Percentiles rank a stretch among this genome's conserved stretches.
These are phyloP conservation scores for Melipona beecheii DNA, from an alignment of 2,888 invertebrate genomes.

Conservation along the genomic window DNA sequence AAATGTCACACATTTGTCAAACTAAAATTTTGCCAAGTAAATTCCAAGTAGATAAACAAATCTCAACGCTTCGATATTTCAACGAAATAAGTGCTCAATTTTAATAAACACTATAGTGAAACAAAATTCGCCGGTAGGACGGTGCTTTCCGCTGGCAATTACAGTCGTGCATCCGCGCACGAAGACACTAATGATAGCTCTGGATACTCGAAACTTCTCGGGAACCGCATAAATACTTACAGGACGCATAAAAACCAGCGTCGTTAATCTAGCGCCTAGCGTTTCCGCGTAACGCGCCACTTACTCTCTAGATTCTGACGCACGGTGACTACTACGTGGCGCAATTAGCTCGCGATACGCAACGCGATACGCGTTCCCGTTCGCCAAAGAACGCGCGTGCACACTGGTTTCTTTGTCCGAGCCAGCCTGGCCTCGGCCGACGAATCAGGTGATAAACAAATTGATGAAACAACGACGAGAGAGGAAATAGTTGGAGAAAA, in stretches of 20 bases:
- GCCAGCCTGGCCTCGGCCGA: not conserved
- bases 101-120: too few species aligned
- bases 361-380: conserved; percentile 25
- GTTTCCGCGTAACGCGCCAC: conserved; percentile 39
- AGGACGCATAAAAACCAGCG: conserved; percentile 4
- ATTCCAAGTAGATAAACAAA: too few species aligned
- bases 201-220: not conserved
- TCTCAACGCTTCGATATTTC: too few species aligned
- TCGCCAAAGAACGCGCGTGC: not conserved
- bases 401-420: conserved; percentile 21
- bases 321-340: conserved; percentile 13
- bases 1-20: too few species aligned
- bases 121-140: too few species aligned
- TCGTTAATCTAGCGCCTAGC: conserved; percentile 20
- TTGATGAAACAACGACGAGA: not conserved
- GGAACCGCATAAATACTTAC: not conserved
- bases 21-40: too few species aligned
- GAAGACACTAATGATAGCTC: not conserved
- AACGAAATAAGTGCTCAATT: too few species aligned
- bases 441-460: conserved; percentile 33
- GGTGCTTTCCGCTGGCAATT: not conserved
- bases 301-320: conserved; percentile 27
- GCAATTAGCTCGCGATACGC: conserved; percentile 40
- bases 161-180: not conserved
- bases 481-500: not conserved